These are phyloP conservation scores for Panthera tigris DNA, from an alignment of 2,113 vertebrate species.

Conservation along the genomic window DNA sequence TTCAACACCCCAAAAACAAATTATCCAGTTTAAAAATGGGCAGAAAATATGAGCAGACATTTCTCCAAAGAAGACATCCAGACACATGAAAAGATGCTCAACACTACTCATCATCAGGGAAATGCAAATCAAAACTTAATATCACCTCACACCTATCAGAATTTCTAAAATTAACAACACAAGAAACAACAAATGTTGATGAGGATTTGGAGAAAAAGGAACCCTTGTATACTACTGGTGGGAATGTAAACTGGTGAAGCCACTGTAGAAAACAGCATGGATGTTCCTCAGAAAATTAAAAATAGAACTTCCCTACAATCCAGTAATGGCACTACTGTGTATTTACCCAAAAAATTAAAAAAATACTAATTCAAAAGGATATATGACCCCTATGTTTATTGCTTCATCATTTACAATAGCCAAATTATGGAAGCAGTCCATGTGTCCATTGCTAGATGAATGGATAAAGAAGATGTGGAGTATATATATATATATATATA, in stretches of 20 bases:
- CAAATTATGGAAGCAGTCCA: not conserved
- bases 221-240: not conserved
- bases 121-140: not conserved
- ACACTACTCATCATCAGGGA: not conserved
- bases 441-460: not conserved
- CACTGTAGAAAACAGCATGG: not conserved
- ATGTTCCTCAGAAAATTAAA: not conserved
- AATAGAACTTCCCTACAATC: not conserved
- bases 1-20: not conserved
- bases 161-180: not conserved
- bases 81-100: not conserved
- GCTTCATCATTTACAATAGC: not conserved
- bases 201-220: not conserved
- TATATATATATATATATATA: too few relatives aligned
- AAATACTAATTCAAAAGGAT: not conserved
- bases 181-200: not conserved
- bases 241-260: not conserved
- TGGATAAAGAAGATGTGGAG: not conserved
- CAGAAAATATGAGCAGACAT: not conserved
- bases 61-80: not conserved
- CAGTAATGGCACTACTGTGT: not conserved
- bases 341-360: not conserved
- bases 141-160: not conserved
- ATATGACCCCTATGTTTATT: not conserved
- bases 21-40: not conserved